Evolutionary conservation across 2,797 vertebrate genomes (phyloP).

Genomic region (Nyctibius grandis): DNA sequence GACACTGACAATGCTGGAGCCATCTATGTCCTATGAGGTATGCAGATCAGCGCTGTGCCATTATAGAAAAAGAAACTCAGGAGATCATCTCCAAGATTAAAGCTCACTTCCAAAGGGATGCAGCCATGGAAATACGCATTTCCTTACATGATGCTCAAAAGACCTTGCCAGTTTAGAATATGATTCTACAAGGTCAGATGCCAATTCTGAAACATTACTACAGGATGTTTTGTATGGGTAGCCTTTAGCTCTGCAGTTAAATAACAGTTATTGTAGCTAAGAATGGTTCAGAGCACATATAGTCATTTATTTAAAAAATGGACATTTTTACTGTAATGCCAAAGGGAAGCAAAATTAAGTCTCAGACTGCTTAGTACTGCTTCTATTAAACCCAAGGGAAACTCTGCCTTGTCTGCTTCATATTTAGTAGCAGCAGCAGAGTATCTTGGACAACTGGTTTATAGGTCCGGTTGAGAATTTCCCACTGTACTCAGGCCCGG

Average conservation of each 20-base stretch:
- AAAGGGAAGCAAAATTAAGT: background rate
- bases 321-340: background rate
- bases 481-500: background rate
- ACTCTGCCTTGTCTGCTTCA: background rate
- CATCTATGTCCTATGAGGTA: background rate
- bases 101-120: background rate
- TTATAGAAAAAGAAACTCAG: background rate
- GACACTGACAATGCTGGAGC: background rate
- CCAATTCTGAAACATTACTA: background rate
- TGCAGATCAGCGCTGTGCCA: background rate
- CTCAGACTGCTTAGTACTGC: background rate
- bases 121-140: background rate
- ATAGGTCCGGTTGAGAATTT: background rate
- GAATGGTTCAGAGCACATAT: background rate
- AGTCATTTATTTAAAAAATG: background rate
- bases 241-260: background rate
- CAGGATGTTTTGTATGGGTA: background rate
- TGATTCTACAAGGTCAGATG: background rate
- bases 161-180: background rate
- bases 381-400: background rate
- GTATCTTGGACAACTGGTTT: background rate
- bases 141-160: background rate
- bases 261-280: background rate
- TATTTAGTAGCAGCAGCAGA: background rate
- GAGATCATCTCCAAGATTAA: background rate